phyloP scores from a whole-genome alignment of 2,797 vertebrate genomes.

The Notoglanidium macrostoma region DNA sequence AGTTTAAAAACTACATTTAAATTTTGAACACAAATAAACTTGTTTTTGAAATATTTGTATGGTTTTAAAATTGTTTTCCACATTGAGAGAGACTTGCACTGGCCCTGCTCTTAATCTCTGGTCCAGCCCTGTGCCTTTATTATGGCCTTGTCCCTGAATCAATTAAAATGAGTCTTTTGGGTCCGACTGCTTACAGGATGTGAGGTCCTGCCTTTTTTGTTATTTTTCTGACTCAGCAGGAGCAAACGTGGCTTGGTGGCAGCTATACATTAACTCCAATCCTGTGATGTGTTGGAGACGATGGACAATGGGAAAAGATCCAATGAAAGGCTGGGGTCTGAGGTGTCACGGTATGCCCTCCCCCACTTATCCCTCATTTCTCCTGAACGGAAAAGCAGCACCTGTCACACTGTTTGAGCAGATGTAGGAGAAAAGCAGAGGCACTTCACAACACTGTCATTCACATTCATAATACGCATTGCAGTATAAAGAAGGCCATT shows the following conservation, averaged over 20 bases:
- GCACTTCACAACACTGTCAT: constrained; percentile 98
- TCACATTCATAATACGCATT: constrained; percentile 99
- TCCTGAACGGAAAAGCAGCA: constrained; percentile 62
- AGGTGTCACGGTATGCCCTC: constrained; percentile 39
- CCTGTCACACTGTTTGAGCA: constrained; percentile 78
- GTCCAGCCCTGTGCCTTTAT: not conserved
- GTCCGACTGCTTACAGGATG: not conserved
- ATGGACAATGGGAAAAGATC: constrained; percentile 41
- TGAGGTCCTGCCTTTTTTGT: not conserved
- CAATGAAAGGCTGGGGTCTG: constrained; percentile 9
- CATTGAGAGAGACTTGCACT: not conserved
- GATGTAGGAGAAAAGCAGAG: constrained; percentile 77
- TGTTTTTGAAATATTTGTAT: too few relatives aligned
- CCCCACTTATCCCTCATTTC: constrained; percentile 55
- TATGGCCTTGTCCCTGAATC: not conserved
- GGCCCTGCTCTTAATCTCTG: not conserved
- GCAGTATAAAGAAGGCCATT: constrained; percentile 99
- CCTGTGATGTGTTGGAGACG: constrained; percentile 6
- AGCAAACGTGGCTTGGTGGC: constrained; percentile 14
- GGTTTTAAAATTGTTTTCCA: too few relatives aligned
- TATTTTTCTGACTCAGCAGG: constrained; percentile 22
- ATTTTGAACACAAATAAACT: not conserved
- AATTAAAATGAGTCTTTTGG: not conserved
- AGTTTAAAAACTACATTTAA: too few relatives aligned
- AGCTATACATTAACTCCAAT: constrained; percentile 34